Percentiles rank a stretch among this genome's conserved stretches.
Conservation (phyloP, 2,113 vertebrate genomes). For the Puffinus mauretanicus region DNA sequence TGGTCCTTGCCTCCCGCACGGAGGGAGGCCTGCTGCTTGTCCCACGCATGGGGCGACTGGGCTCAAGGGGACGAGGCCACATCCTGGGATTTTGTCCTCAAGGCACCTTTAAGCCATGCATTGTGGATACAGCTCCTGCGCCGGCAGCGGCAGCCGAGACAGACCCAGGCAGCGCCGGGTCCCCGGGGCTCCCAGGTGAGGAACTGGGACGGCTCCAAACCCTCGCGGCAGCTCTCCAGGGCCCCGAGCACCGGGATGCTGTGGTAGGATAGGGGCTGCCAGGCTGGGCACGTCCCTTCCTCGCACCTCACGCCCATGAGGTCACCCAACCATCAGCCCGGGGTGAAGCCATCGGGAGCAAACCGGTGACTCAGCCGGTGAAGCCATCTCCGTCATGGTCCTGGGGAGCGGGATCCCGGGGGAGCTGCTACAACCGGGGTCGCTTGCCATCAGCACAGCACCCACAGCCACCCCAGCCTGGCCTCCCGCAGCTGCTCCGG, state of each 20-base stretch:
- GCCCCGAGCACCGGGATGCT: not conserved
- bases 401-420: rapidly evolving
- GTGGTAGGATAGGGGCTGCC: not conserved
- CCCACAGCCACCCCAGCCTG: not conserved
- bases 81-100: not conserved
- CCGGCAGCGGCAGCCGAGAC: not conserved
- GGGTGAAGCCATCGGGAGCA: not conserved
- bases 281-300: not conserved
- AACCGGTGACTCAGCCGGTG: not conserved
- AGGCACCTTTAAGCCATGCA: not conserved
- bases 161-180: not conserved
- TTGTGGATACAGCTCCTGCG: not conserved
- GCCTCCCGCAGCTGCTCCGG: not conserved
- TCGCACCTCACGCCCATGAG: not conserved
- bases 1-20: rapidly evolving
- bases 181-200: not conserved
- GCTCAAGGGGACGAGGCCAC: not conserved
- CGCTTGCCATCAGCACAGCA: not conserved
- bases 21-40: not conserved
- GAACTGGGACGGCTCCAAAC: not conserved
- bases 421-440: not conserved
- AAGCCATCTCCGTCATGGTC: not conserved
- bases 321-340: not conserved
- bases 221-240: not conserved
- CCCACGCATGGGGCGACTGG: rapidly evolving